A percentile compares a stretch with the other conserved stretches of the same genome.
Conservation (phyloP, 1,140 invertebrate genomes). For the Lutraria rhynchaena region DNA sequence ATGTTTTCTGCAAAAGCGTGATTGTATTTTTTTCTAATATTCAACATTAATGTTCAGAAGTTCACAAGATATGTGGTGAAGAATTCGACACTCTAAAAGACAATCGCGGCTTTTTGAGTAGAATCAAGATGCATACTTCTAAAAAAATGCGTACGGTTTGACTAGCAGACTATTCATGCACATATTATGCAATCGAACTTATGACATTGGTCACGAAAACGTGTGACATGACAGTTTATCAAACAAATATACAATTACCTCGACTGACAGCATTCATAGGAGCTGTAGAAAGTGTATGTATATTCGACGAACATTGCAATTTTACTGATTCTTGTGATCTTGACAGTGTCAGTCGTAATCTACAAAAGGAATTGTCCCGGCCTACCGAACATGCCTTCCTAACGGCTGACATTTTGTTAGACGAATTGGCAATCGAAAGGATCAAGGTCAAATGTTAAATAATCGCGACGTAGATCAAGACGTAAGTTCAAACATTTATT, state of each 20-base stretch:
- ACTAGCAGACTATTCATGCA: no score
- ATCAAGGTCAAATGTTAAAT: conserved; percentile 49
- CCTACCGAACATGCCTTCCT: conserved; percentile 63
- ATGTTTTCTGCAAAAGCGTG: no score
- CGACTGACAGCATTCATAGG: no score
- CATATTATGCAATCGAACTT: neutral
- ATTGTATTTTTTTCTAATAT: no score
- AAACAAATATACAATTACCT: neutral
- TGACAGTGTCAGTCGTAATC: conserved; percentile 26
- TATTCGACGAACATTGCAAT: neutral
- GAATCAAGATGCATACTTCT: no score
- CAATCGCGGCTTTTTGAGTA: no score
- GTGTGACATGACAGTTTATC: neutral
- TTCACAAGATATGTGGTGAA: no score
- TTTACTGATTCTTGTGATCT: neutral
- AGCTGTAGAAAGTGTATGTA: neutral
- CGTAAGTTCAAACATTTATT: no score
- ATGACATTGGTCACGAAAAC: conserved; percentile 52
- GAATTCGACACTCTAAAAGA: no score
- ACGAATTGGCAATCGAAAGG: conserved; percentile 9
- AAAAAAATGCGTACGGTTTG: no score
- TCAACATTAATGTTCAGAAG: no score
- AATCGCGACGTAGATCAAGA: no score
- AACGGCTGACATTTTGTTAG: conserved; percentile 67
- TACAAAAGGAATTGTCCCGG: conserved; percentile 17